Evolutionary conservation across 2,113 vertebrate species (phyloP).

Genomic region (Percopsis transmontana): DNA sequence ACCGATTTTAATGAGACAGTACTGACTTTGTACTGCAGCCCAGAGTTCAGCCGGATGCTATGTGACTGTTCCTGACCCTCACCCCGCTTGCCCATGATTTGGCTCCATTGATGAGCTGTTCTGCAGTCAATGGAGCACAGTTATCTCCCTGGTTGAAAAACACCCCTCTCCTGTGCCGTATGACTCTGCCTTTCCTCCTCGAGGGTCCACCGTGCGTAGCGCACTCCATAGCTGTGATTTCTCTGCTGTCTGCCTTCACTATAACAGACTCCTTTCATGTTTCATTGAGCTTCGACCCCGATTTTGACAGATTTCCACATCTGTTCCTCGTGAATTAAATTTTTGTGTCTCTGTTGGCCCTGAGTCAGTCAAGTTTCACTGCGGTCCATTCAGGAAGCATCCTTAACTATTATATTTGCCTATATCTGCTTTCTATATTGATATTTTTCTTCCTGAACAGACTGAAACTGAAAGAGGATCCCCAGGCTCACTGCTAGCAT

Average conservation of each 20-base stretch:
- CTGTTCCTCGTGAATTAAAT: slow-evolving; percentile 23
- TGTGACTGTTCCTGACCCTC: slow-evolving; percentile 39
- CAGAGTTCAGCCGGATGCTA: slow-evolving; percentile 50
- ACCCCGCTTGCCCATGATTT: slow-evolving; percentile 34
- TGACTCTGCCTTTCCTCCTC: slow-evolving; percentile 7
- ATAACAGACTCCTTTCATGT: neutral
- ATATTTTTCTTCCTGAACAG: slow-evolving; percentile 35
- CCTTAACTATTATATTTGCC: too few species aligned
- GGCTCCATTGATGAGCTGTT: slow-evolving; percentile 50
- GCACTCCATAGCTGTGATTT: slow-evolving; percentile 15
- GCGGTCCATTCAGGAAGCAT: slow-evolving; percentile 28
- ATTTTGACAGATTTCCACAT: neutral
- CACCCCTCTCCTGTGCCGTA: neutral
- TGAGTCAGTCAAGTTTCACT: slow-evolving; percentile 14
- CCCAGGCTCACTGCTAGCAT: slow-evolving; percentile 9
- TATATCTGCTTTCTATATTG: neutral
- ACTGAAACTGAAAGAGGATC: slow-evolving; percentile 43
- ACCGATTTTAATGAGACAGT: slow-evolving; percentile 39
- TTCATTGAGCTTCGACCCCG: neutral
- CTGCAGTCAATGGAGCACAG: slow-evolving; percentile 47
- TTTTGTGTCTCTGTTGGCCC: neutral
- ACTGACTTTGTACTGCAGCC: slow-evolving; percentile 35
- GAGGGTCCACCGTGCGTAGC: neutral
- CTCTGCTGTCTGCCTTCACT: slow-evolving; percentile 25
- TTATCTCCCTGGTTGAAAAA: slow-evolving; percentile 40